Evolutionary conservation across 35 echinoderm and acorn worm species (phyloP).

Genomic region (Ophiothrix spiculata): DNA sequence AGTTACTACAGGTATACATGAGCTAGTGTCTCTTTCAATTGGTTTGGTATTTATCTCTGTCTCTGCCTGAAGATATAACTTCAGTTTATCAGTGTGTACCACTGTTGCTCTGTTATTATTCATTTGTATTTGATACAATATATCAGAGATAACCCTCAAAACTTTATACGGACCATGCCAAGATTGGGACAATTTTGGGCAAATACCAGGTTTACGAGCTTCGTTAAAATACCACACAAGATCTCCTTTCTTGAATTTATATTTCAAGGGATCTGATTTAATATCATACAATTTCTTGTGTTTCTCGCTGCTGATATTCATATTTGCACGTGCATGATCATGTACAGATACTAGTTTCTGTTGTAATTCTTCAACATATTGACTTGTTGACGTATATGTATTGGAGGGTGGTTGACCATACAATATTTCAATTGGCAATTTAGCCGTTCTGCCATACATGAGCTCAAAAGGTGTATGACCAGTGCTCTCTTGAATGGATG

Average conservation of each 20-base stretch:
- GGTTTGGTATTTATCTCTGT: too few species aligned
- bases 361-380: not conserved
- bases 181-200: not conserved
- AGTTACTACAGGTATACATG: too few species aligned
- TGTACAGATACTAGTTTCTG: not conserved
- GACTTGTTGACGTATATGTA: not conserved
- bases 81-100: not conserved
- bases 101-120: not conserved
- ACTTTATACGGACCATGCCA: not conserved
- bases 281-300: constrained; percentile 8
- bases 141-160: not conserved
- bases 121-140: not conserved
- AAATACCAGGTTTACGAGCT: not conserved
- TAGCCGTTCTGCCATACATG: constrained; percentile 39
- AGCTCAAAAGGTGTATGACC: constrained; percentile 46
- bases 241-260: not conserved
- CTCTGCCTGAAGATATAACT: too few species aligned
- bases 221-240: not conserved
- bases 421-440: constrained; percentile 34
- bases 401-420: not conserved
- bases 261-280: not conserved
- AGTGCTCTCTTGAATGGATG: constrained; percentile 46
- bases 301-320: constrained; percentile 18
- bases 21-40: too few species aligned
- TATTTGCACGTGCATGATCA: not conserved